A percentile compares a stretch with the other conserved stretches of the same genome.
These are phyloP conservation scores for Hylaea fasciaria DNA, from an alignment of 2,888 invertebrate genomes.

Conservation along the genomic window DNA sequence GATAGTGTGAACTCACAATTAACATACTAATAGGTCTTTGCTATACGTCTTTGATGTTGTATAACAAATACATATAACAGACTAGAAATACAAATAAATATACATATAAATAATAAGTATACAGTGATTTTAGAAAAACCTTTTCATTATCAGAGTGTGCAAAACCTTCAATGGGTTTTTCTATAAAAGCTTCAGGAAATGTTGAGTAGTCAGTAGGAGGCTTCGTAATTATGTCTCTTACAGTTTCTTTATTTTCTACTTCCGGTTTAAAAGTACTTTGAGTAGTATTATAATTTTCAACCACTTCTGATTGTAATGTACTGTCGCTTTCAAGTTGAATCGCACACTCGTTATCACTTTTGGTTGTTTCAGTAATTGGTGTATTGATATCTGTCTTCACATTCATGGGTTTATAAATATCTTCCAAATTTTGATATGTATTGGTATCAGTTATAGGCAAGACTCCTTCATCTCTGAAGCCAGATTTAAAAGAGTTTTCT, in stretches of 20 bases:
- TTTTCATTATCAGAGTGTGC: slow-evolving; percentile 63
- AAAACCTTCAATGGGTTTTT: slow-evolving; percentile 55
- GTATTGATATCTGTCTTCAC: not conserved
- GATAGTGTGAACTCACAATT: slow-evolving; percentile 59
- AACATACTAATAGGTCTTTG: slow-evolving; percentile 42
- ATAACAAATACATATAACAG: slow-evolving; percentile 71
- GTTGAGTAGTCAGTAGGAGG: slow-evolving; percentile 28
- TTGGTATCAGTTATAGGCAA: not conserved
- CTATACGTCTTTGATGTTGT: slow-evolving; percentile 66
- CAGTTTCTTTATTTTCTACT: slow-evolving; percentile 20
- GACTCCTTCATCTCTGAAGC: slow-evolving; percentile 1
- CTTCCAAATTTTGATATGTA: not conserved
- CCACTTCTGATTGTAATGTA: slow-evolving; percentile 16
- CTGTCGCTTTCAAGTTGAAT: not conserved
- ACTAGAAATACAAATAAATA: slow-evolving; percentile 72
- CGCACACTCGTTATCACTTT: slow-evolving; percentile 4
- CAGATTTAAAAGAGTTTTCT: slow-evolving; percentile 3
- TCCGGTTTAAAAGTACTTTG: slow-evolving; percentile 10
- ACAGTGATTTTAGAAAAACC: slow-evolving; percentile 79
- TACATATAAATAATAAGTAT: slow-evolving; percentile 73
- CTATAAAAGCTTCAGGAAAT: slow-evolving; percentile 37
- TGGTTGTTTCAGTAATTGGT: not conserved
- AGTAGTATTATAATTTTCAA: slow-evolving; percentile 16
- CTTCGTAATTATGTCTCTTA: slow-evolving; percentile 18
- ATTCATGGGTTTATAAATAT: not conserved